Percentiles rank a stretch among this genome's conserved stretches.
Evolutionary conservation across 2,113 vertebrate genomes (phyloP).

Genomic region (Oriolus oriolus): DNA sequence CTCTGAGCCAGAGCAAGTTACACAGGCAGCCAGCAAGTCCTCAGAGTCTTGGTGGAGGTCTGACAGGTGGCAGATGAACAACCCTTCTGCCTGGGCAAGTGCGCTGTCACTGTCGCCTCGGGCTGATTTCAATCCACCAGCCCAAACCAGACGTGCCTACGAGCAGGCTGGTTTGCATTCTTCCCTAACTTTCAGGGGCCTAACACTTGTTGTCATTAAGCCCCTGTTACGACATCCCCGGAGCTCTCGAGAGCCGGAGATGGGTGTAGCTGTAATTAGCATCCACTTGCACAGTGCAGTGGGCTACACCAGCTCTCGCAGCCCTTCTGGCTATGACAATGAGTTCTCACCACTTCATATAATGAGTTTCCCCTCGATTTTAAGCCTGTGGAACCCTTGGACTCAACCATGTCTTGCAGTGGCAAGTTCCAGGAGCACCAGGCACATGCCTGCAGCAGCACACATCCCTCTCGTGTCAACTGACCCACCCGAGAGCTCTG

Average conservation of each 20-base stretch:
- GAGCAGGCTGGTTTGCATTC: constrained; percentile 9
- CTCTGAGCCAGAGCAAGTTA: neutral
- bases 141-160: neutral
- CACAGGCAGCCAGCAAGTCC: neutral
- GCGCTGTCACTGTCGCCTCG: rapidly evolving
- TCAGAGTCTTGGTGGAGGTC: neutral
- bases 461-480: rapidly evolving
- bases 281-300: neutral
- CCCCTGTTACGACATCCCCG: neutral
- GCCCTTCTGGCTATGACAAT: rapidly evolving
- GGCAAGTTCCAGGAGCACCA: neutral
- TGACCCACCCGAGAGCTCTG: rapidly evolving
- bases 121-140: neutral
- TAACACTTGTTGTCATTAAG: neutral
- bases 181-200: neutral
- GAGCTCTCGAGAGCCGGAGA: rapidly evolving
- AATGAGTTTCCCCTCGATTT: neutral
- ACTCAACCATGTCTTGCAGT: neutral
- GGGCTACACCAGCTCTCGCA: neutral
- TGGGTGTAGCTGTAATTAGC: neutral
- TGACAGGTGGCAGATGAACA: neutral
- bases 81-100: neutral
- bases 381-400: neutral
- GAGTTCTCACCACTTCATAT: neutral
- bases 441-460: rapidly evolving